Percentiles rank a stretch among this genome's conserved stretches.
Conservation (phyloP, 2,888 invertebrate species). For the Noctua comes region DNA sequence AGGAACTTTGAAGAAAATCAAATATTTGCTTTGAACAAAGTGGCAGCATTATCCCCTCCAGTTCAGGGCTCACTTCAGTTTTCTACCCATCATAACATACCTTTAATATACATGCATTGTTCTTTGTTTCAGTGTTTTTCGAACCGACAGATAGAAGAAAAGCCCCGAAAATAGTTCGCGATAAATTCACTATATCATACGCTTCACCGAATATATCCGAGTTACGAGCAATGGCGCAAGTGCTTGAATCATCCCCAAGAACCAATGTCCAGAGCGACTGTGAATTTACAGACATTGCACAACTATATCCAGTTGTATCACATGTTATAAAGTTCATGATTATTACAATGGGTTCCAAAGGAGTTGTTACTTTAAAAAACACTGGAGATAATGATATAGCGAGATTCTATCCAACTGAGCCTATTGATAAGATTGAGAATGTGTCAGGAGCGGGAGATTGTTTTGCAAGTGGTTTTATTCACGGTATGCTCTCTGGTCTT, state of each 20-base stretch:
- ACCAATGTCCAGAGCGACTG: constrained; percentile 62
- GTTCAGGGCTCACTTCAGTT: not conserved
- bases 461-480: constrained; percentile 93
- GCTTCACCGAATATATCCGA: constrained; percentile 96
- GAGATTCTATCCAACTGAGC: constrained; percentile 82
- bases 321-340: constrained; percentile 89
- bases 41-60: not conserved
- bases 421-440: constrained; percentile 89
- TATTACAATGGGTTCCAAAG: constrained; percentile 91
- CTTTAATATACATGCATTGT: constrained; percentile 36
- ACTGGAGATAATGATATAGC: constrained; percentile 55
- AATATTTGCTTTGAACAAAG: not conserved
- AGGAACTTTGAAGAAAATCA: not conserved
- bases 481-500: constrained; percentile 90
- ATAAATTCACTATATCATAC: constrained; percentile 88
- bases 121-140: constrained; percentile 94
- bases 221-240: constrained; percentile 92
- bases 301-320: constrained; percentile 82
- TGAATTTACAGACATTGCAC: constrained; percentile 75
- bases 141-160: constrained; percentile 96
- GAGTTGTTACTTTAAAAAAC: constrained; percentile 87
- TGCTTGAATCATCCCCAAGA: constrained; percentile 76
- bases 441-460: constrained; percentile 97
- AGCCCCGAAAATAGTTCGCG: constrained; percentile 93
- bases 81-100: not conserved